These are phyloP conservation scores for Drosophila pseudotakahashii DNA, from an alignment of 2,888 invertebrate species.

Conservation along the genomic window DNA sequence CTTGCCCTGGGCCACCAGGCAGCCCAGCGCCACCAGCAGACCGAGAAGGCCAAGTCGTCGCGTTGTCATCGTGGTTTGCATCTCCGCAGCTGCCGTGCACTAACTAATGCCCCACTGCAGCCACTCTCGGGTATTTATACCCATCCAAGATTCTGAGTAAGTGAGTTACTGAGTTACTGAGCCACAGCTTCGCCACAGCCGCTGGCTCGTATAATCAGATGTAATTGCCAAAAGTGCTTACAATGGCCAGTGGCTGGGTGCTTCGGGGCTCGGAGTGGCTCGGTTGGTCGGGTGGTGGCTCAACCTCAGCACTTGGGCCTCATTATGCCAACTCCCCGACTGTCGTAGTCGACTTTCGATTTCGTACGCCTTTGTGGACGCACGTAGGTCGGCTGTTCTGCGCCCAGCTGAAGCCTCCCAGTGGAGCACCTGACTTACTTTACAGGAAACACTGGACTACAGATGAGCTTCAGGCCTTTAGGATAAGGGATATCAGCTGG, in stretches of 20 bases:
- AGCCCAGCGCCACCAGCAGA: slow-evolving; percentile 51
- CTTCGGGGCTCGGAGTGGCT: background rate
- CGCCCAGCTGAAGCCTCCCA: too few relatives aligned
- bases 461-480: slow-evolving; percentile 1
- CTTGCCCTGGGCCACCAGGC: slow-evolving; percentile 49
- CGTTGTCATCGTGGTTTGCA: slow-evolving; percentile 54
- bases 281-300: slow-evolving; percentile 4
- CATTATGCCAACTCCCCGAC: slow-evolving; percentile 52
- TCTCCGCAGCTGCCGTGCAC: slow-evolving; percentile 70
- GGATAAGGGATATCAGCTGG: background rate
- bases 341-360: slow-evolving; percentile 56
- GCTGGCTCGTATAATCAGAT: slow-evolving; percentile 64
- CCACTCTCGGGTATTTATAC: slow-evolving; percentile 72
- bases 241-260: slow-evolving; percentile 20
- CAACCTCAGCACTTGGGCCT: slow-evolving; percentile 46
- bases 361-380: slow-evolving; percentile 65
- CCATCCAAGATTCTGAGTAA: slow-evolving; percentile 46
- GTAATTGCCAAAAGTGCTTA: slow-evolving; percentile 72
- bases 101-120: slow-evolving; percentile 70
- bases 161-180: background rate
- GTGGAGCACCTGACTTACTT: slow-evolving; percentile 50
- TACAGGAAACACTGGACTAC: background rate
- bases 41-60: slow-evolving; percentile 48
- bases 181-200: slow-evolving; percentile 30
- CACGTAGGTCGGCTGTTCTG: slow-evolving; percentile 12